Percentiles rank a stretch among this genome's conserved stretches.
phyloP scores from a whole-genome alignment of 2,113 vertebrate species.

The Microcebus griseorufus region DNA sequence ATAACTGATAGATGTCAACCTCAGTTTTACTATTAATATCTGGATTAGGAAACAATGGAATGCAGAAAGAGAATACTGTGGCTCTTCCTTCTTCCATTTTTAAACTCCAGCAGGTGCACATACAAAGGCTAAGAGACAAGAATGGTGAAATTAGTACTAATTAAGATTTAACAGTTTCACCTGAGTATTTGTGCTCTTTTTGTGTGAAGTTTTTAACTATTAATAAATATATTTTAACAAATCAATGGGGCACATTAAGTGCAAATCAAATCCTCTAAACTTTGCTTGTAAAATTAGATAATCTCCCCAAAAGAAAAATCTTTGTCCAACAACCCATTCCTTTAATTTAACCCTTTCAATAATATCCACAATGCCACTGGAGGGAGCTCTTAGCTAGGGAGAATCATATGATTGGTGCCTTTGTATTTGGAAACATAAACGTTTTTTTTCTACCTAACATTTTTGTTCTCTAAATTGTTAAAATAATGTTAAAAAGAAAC shows the following conservation, averaged over 20 bases:
- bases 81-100: neutral
- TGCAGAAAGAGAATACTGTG: neutral
- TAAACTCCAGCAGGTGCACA: neutral
- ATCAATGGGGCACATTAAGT: neutral
- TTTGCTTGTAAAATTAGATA: conserved; percentile 33
- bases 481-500: neutral
- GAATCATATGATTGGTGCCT: neutral
- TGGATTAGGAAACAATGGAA: neutral
- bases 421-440: neutral
- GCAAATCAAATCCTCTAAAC: neutral
- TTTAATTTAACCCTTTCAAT: neutral
- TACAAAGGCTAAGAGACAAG: neutral
- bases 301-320: neutral
- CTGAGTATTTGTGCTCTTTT: neutral
- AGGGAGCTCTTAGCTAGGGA: conserved; percentile 59
- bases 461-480: neutral
- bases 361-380: conserved; percentile 33
- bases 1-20: neutral
- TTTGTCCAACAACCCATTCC: neutral
- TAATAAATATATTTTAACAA: neutral
- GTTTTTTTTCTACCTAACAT: neutral
- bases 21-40: neutral
- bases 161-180: neutral
- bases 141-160: neutral
- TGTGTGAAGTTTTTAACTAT: neutral